These are phyloP conservation scores for Manis javanica DNA, from an alignment of 2,797 vertebrate genomes.

Conservation along the genomic window DNA sequence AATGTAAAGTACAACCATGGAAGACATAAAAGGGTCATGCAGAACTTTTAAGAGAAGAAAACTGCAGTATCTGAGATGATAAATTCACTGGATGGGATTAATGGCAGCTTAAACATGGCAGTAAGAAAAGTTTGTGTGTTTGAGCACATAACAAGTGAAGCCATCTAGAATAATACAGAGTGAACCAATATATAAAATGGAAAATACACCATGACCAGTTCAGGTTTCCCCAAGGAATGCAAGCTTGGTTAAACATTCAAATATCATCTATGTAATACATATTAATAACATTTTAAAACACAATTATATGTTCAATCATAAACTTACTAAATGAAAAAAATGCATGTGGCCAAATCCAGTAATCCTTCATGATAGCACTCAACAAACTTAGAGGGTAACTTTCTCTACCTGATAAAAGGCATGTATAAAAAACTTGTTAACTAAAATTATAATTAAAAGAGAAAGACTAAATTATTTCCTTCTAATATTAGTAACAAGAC, in stretches of 20 bases:
- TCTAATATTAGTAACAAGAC: not conserved
- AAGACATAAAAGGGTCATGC: not conserved
- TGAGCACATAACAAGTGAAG: not conserved
- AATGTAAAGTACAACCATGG: not conserved
- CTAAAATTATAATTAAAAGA: not conserved
- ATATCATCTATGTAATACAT: not conserved
- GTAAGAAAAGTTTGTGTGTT: not conserved
- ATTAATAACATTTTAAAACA: not conserved
- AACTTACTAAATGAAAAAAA: not conserved
- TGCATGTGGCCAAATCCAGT: not conserved
- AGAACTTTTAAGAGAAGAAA: not conserved
- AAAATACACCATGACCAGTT: not conserved
- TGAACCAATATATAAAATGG: not conserved
- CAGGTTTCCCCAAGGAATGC: not conserved
- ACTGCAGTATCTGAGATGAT: not conserved
- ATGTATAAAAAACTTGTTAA: not conserved
- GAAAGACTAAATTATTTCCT: not conserved
- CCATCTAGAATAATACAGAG: not conserved
- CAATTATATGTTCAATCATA: not conserved
- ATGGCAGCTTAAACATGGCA: not conserved
- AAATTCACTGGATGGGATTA: not conserved
- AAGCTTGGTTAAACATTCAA: not conserved
- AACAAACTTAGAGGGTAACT: not conserved
- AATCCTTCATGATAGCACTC: not conserved
- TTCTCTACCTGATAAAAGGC: not conserved